A percentile compares a stretch with the other conserved stretches of the same genome.
These are phyloP conservation scores for Neodiprion fabricii DNA, from an alignment of 1,140 invertebrate genomes.

Conservation along the genomic window DNA sequence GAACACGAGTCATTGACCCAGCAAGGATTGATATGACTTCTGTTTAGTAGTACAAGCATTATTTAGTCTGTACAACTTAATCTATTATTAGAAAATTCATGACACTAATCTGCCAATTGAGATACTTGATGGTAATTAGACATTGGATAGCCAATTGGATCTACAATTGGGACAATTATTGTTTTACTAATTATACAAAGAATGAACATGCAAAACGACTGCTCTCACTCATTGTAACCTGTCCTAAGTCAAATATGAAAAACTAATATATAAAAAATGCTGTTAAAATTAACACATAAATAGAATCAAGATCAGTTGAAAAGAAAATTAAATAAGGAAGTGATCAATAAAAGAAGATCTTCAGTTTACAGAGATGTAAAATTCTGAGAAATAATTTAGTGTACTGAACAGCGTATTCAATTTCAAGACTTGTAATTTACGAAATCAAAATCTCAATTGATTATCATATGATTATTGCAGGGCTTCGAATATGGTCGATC, in stretches of 20 bases:
- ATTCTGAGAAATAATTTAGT: too few species aligned
- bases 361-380: too few species aligned
- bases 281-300: too few species aligned
- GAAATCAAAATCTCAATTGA: too few species aligned
- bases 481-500: constrained; percentile 92
- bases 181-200: neutral
- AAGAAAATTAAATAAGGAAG: too few species aligned
- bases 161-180: neutral
- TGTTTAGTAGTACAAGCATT: neutral
- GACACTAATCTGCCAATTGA: neutral
- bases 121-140: neutral
- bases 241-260: too few species aligned
- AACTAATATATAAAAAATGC: too few species aligned
- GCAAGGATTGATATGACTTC: neutral
- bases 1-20: neutral
- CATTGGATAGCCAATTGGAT: neutral
- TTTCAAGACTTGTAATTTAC: too few species aligned
- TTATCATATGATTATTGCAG: constrained; percentile 59
- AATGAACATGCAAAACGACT: constrained; percentile 12
- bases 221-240: too few species aligned
- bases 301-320: too few species aligned
- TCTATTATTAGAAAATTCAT: constrained; percentile 5
- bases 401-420: too few species aligned
- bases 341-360: too few species aligned
- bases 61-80: neutral